phyloP scores from a whole-genome alignment of 2,113 vertebrate species.

The Hiodon tergisus region DNA sequence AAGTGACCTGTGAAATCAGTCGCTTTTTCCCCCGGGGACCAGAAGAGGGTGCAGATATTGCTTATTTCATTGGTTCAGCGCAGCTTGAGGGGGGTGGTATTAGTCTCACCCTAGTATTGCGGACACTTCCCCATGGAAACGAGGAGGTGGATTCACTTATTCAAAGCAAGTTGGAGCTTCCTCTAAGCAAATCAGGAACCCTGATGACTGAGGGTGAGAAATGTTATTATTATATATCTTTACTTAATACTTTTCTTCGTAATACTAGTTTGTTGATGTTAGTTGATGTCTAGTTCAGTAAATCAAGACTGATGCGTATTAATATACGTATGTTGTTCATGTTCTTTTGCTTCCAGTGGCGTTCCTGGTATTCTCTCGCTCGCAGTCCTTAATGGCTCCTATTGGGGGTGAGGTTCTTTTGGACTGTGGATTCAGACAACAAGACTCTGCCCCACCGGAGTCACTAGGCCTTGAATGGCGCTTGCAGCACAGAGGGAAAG shows the following conservation, averaged over 20 bases:
- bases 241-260: background rate
- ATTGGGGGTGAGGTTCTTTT: slow-evolving; percentile 58
- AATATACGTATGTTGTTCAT: background rate
- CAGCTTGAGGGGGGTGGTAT: slow-evolving; percentile 56
- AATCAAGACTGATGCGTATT: background rate
- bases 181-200: slow-evolving; percentile 59
- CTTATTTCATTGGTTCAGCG: slow-evolving; percentile 61
- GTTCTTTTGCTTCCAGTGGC: slow-evolving; percentile 56
- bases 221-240: background rate
- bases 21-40: slow-evolving; percentile 42
- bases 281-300: background rate
- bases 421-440: slow-evolving; percentile 67
- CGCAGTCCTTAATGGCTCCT: slow-evolving; percentile 41
- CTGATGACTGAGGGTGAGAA: slow-evolving; percentile 56
- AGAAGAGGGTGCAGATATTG: slow-evolving; percentile 23
- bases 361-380: slow-evolving; percentile 66
- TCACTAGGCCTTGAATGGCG: slow-evolving; percentile 67
- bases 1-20: slow-evolving; percentile 70
- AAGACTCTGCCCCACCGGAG: slow-evolving; percentile 36
- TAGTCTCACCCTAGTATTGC: slow-evolving; percentile 62
- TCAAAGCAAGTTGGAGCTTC: slow-evolving; percentile 56
- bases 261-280: background rate
- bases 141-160: slow-evolving; percentile 37
- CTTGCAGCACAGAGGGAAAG: slow-evolving; percentile 67
- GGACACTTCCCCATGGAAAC: slow-evolving; percentile 30